These are phyloP conservation scores for Bostrychus sinensis DNA, from an alignment of 2,113 vertebrate species.

Conservation along the genomic window DNA sequence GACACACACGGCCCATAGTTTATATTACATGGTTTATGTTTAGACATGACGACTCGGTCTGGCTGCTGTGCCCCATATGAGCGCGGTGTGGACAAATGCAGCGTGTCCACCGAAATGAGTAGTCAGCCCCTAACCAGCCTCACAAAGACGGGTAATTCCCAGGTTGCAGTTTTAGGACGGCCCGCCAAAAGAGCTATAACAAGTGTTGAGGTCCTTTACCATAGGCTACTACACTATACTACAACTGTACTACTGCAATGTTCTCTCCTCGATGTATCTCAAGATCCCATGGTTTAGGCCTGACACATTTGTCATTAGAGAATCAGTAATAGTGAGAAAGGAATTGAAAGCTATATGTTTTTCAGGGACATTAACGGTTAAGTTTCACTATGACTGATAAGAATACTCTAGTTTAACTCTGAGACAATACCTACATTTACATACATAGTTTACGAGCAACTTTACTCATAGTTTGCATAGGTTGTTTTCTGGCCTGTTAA, in stretches of 20 bases:
- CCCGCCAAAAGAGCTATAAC: neutral
- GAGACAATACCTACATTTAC: neutral
- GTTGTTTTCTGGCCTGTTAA: too few relatives aligned
- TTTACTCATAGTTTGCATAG: too few relatives aligned
- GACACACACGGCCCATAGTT: constrained; percentile 7
- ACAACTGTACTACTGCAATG: too few relatives aligned
- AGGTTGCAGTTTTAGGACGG: constrained; percentile 19
- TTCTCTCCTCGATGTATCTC: too few relatives aligned
- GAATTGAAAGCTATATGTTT: neutral
- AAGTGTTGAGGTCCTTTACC: neutral
- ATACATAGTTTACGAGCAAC: too few relatives aligned
- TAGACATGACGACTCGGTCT: constrained; percentile 43
- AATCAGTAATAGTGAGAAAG: neutral
- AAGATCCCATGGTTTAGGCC: neutral
- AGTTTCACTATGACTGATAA: neutral
- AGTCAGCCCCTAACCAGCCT: constrained; percentile 29
- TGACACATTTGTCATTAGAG: neutral
- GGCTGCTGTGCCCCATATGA: constrained; percentile 32
- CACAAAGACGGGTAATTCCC: constrained; percentile 27
- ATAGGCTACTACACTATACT: too few relatives aligned
- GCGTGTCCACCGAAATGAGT: constrained; percentile 36
- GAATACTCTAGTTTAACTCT: neutral
- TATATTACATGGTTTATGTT: constrained; percentile 52
- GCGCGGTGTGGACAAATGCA: constrained; percentile 55
- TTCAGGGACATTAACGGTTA: neutral